Percentiles rank a stretch among this genome's conserved stretches.
Evolutionary conservation across 2,113 vertebrate species (phyloP).

Genomic region (Coptodon rendalli): DNA sequence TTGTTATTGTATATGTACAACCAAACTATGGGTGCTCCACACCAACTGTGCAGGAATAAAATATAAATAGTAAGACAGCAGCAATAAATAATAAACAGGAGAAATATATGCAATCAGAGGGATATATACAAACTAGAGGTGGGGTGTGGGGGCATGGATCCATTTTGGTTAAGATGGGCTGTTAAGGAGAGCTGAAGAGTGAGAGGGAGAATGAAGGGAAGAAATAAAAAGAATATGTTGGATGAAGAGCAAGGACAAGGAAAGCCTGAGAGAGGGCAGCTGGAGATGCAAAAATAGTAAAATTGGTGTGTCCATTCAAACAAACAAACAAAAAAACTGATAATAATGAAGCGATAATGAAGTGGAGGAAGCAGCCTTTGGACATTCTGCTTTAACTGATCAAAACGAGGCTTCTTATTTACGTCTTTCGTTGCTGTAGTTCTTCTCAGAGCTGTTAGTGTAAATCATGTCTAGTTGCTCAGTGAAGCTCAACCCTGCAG

Average conservation of each 20-base stretch:
- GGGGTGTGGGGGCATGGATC: neutral
- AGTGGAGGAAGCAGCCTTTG: neutral
- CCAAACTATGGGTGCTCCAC: neutral
- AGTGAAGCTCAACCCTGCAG: neutral
- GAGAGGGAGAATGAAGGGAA: neutral
- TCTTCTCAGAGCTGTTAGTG: neutral
- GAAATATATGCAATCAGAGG: fast-evolving
- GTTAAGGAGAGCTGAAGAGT: neutral
- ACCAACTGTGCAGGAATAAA: neutral
- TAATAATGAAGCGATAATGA: fast-evolving
- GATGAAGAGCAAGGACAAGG: neutral
- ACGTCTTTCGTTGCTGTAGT: fast-evolving
- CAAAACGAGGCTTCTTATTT: neutral
- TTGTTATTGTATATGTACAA: neutral
- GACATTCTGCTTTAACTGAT: neutral
- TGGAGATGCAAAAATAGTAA: fast-evolving
- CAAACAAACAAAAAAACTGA: neutral
- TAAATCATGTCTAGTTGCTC: neutral
- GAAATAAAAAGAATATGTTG: neutral
- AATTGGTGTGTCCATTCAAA: neutral
- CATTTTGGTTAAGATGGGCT: neutral
- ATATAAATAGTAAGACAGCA: neutral
- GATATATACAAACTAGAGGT: neutral
- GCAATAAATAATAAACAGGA: neutral
- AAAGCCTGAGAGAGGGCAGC: neutral